Percentiles rank a stretch among this genome's conserved stretches.
These are phyloP conservation scores for Dryomyza anilis DNA, from an alignment of 2,888 invertebrate species.

Conservation along the genomic window DNA sequence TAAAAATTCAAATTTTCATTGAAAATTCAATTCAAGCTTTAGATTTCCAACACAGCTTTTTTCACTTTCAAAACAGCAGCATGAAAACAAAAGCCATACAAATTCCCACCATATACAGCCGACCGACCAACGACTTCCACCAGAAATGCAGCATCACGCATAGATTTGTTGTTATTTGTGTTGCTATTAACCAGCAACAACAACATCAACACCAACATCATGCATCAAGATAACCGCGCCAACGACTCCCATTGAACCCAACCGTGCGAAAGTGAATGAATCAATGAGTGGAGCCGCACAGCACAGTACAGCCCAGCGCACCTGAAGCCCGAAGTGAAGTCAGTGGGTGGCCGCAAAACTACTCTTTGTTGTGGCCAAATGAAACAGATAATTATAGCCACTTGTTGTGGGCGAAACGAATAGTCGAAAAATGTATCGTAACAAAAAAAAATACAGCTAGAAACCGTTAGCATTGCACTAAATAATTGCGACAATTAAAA, in stretches of 20 bases:
- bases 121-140: not conserved
- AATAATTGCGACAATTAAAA: too few species aligned
- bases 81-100: not conserved
- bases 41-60: not conserved
- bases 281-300: not conserved
- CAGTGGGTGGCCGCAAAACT: not conserved
- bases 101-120: conserved; percentile 6
- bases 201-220: not conserved
- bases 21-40: too few species aligned
- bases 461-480: not conserved
- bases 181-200: not conserved
- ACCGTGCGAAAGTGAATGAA: not conserved
- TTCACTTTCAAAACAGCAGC: not conserved
- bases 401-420: not conserved
- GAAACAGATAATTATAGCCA: too few species aligned
- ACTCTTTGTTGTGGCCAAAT: too few species aligned
- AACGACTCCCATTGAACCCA: not conserved
- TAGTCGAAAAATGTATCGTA: not conserved
- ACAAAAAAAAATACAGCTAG: not conserved
- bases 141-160: conserved; percentile 16
- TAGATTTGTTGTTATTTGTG: not conserved
- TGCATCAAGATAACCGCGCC: not conserved
- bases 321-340: not conserved
- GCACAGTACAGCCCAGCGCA: not conserved
- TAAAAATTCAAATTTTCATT: too few species aligned